Evolutionary conservation across 2,888 invertebrate genomes (phyloP).

Genomic region (Amaurobius ferox): DNA sequence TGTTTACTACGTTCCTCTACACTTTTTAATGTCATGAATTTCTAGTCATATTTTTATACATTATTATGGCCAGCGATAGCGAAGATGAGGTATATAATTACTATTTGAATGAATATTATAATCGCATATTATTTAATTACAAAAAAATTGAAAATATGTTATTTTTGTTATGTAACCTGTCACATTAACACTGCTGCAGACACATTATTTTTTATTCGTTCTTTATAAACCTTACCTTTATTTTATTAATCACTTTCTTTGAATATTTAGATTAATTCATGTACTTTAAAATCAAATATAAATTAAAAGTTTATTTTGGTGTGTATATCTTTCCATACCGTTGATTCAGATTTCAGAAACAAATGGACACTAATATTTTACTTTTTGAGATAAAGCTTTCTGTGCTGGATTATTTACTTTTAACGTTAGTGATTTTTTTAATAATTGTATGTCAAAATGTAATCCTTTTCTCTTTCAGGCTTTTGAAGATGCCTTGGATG

Average conservation of each 20-base stretch:
- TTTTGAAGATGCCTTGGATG: constrained; percentile 68
- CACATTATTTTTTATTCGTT: too few relatives aligned
- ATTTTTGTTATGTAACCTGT: too few relatives aligned
- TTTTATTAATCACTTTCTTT: too few relatives aligned
- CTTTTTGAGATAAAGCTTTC: too few relatives aligned
- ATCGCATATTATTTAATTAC: too few relatives aligned
- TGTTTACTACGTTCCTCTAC: background rate
- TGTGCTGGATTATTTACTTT: background rate
- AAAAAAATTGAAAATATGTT: too few relatives aligned
- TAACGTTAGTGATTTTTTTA: background rate
- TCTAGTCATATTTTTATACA: background rate
- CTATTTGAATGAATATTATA: too few relatives aligned
- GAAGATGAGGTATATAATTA: constrained; percentile 52
- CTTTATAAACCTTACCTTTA: background rate
- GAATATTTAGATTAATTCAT: background rate
- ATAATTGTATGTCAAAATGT: too few relatives aligned
- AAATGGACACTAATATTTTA: too few relatives aligned
- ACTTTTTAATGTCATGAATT: background rate
- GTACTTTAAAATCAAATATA: background rate
- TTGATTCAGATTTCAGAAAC: too few relatives aligned
- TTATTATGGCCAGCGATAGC: constrained; percentile 52
- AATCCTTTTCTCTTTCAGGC: constrained; percentile 35
- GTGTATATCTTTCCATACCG: too few relatives aligned
- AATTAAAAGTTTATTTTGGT: background rate
- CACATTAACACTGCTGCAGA: too few relatives aligned